These are phyloP conservation scores for Misgurnus anguillicaudatus DNA, from an alignment of 2,113 vertebrate genomes.

Conservation along the genomic window DNA sequence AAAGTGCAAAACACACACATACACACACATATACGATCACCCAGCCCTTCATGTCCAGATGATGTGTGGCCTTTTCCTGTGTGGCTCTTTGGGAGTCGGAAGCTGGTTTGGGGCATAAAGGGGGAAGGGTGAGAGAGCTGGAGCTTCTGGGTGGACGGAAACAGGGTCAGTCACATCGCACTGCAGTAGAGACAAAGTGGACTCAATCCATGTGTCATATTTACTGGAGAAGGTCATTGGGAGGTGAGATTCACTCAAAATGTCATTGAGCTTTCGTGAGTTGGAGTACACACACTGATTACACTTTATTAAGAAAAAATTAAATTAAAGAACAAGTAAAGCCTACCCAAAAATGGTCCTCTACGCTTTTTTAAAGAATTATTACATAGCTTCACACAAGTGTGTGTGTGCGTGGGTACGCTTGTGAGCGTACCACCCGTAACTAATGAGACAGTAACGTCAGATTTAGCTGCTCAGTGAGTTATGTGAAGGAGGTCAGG, in stretches of 20 bases:
- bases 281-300: neutral
- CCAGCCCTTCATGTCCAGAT: neutral
- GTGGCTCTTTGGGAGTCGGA: conserved; percentile 3
- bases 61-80: conserved; percentile 16
- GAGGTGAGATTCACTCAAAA: neutral
- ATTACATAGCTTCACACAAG: no score
- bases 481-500: conserved; percentile 33
- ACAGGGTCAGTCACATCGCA: conserved; percentile 24
- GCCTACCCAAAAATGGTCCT: no score
- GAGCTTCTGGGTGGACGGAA: neutral
- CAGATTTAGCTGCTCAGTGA: conserved; percentile 24
- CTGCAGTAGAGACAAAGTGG: conserved; percentile 1
- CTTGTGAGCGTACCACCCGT: conserved; percentile 16
- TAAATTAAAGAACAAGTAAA: no score
- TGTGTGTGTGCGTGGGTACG: conserved; percentile 10
- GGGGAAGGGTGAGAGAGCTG: neutral
- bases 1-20: no score
- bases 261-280: conserved; percentile 9
- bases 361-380: no score
- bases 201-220: neutral
- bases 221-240: conserved; percentile 15
- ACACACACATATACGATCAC: neutral
- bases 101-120: neutral
- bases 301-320: no score
- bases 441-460: conserved; percentile 39